These are phyloP conservation scores for Diorhabda carinulata DNA, from an alignment of 1,140 invertebrate genomes.

Conservation along the genomic window DNA sequence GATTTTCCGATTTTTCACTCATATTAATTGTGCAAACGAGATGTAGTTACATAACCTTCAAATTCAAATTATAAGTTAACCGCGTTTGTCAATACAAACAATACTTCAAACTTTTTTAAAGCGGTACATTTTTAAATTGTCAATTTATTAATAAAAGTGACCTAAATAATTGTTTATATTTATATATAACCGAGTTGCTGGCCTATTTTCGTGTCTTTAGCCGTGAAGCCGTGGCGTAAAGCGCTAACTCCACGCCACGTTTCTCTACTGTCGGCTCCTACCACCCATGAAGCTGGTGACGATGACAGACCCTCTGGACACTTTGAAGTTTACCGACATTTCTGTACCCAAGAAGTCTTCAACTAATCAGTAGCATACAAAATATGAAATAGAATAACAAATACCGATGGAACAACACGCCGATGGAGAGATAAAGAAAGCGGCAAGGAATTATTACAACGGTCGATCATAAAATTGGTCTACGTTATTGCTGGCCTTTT, in stretches of 20 bases:
- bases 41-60: too few relatives aligned
- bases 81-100: too few relatives aligned
- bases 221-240: conserved; percentile 36
- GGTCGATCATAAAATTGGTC: conserved; percentile 25
- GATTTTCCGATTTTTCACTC: too few relatives aligned
- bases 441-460: conserved; percentile 27
- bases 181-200: neutral
- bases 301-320: conserved; percentile 47
- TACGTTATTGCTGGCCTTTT: conserved; percentile 29
- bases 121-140: too few relatives aligned
- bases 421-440: conserved; percentile 22
- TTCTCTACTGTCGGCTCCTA: conserved; percentile 46
- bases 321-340: conserved; percentile 45
- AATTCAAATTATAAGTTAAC: too few relatives aligned
- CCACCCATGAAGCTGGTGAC: conserved; percentile 52
- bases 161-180: too few relatives aligned
- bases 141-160: too few relatives aligned
- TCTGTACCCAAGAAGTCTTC: conserved; percentile 17
- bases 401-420: conserved; percentile 26
- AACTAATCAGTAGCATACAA: conserved; percentile 40
- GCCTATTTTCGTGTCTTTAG: conserved; percentile 9
- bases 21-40: too few relatives aligned
- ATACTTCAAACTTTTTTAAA: too few relatives aligned
- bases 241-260: conserved; percentile 45
- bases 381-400: conserved; percentile 39